Conservation (phyloP, 1,140 invertebrate genomes). For the Heliconius hewitsoni region DNA sequence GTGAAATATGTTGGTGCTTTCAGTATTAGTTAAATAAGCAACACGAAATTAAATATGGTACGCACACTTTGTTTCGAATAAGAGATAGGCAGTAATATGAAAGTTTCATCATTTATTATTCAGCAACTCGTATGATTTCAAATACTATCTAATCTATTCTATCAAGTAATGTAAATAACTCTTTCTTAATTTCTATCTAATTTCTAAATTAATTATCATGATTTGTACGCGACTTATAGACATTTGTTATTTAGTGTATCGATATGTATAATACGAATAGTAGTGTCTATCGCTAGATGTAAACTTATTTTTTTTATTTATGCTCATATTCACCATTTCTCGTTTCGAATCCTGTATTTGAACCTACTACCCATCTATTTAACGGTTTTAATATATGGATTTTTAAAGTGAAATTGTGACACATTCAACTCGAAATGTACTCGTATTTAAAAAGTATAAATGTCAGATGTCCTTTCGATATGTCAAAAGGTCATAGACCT, state of each 20-base stretch:
- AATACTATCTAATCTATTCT: slow-evolving; percentile 60
- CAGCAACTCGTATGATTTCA: slow-evolving; percentile 66
- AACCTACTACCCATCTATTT: not conserved
- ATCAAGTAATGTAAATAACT: slow-evolving; percentile 76
- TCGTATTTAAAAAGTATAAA: slow-evolving; percentile 5
- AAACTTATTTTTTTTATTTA: slow-evolving; percentile 42
- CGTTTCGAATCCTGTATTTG: not conserved
- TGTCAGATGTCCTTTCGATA: slow-evolving; percentile 21
- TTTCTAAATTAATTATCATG: not conserved
- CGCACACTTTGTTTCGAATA: slow-evolving; percentile 54
- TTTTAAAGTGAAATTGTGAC: slow-evolving; percentile 3
- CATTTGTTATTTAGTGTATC: slow-evolving; percentile 79
- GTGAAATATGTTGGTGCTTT: slow-evolving; percentile 75
- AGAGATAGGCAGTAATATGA: slow-evolving; percentile 16
- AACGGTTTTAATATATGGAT: not conserved
- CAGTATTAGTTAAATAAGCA: slow-evolving; percentile 78
- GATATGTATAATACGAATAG: slow-evolving; percentile 59
- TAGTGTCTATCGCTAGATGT: slow-evolving; percentile 58
- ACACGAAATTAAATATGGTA: slow-evolving; percentile 49
- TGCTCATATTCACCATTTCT: slow-evolving; percentile 21
- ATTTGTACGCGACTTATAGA: slow-evolving; percentile 48
- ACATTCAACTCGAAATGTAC: not conserved
- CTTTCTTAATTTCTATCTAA: slow-evolving; percentile 47
- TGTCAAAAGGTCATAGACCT: slow-evolving; percentile 33
- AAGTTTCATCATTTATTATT: slow-evolving; percentile 63